Evolutionary conservation across 2,113 vertebrate species (phyloP).

Genomic region (Gracilinanus agilis): DNA sequence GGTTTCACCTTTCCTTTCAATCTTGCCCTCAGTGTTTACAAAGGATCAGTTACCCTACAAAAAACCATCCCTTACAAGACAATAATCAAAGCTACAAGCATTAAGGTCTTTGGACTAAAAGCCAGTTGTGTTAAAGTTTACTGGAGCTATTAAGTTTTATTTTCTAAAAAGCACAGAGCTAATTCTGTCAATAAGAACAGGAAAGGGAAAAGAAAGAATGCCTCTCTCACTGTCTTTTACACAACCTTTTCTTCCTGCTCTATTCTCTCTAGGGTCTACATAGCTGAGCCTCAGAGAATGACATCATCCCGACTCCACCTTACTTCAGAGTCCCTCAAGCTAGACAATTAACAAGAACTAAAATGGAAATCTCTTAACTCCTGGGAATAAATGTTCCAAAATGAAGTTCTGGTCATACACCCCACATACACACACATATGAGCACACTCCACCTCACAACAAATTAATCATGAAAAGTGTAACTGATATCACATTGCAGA

Average conservation of each 20-base stretch:
- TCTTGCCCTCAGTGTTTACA: not conserved
- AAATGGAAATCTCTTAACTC: not conserved
- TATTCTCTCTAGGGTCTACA: not conserved
- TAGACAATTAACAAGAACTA: not conserved
- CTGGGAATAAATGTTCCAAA: not conserved
- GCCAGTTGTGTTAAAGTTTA: not conserved
- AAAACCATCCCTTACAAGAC: not conserved
- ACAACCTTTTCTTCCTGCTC: not conserved
- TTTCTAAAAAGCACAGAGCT: not conserved
- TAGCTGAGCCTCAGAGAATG: not conserved
- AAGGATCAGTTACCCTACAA: not conserved
- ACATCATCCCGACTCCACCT: not conserved
- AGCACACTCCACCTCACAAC: not conserved
- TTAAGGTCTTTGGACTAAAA: slow-evolving; percentile 1
- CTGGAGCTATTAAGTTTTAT: slow-evolving; percentile 5
- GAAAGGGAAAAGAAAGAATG: not conserved
- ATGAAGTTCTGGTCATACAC: not conserved
- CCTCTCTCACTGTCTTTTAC: not conserved
- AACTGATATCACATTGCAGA: not conserved
- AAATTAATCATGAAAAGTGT: not conserved
- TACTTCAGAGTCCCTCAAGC: not conserved
- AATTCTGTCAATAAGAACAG: not conserved
- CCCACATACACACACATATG: not conserved
- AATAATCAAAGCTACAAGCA: not conserved
- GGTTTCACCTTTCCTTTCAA: not conserved